Base-by-base conservation (phyloP, 2,113 vertebrate species). In the Microcebus ravelobensis region DNA sequence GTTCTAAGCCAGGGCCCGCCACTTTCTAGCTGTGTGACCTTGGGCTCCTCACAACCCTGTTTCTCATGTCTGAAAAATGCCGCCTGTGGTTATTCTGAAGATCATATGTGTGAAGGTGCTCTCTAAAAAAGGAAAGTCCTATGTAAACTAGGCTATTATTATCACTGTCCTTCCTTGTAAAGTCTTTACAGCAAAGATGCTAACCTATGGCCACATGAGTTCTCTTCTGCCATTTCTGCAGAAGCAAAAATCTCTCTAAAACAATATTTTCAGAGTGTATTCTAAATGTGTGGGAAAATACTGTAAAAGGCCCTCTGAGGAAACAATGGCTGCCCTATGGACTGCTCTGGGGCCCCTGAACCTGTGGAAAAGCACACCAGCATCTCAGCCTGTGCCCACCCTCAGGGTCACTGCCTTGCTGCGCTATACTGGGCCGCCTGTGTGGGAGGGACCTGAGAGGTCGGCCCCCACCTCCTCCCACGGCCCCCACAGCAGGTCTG, bases 61-160 rank as follows among this genome's bases (percentile, higher is more conserved):
- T 57, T 57, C 42, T 76, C 34, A 81, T 25, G 52, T 34, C 27
- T 85, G n/a, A 20, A 31, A 59, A 39, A 42, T 6, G 68, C 50
- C 31, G 36, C 10, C 1, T 31, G 3, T n/a, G 65, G 12, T 48
- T 39, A 89, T 42, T 21, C 34, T 39, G 50, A 86, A 82, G 65
- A 55, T 48, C 7, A 0, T 6, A 9, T 25, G 11, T 17, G 20
- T 81, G 27, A 61, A 63, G 45, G 42, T 57, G 25, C 59, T 25
- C 39, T 5, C 13, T 36, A 20, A 36, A 52, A 59, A 45, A 1
- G 50, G 34, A 29, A 67, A 57, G 8, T 63, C 31, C 59, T 63
- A 0, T 10, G 52, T 34, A 63, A 55, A 48, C 84, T 0, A 2
- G n/a, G 42, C 21, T 42, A 5, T 23, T n/a, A 3, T 67, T 4